Evolutionary conservation across 2,888 invertebrate genomes (phyloP), one percentile per base, ranked within the genome.

Genomic region (Atrina japonica): DNA sequence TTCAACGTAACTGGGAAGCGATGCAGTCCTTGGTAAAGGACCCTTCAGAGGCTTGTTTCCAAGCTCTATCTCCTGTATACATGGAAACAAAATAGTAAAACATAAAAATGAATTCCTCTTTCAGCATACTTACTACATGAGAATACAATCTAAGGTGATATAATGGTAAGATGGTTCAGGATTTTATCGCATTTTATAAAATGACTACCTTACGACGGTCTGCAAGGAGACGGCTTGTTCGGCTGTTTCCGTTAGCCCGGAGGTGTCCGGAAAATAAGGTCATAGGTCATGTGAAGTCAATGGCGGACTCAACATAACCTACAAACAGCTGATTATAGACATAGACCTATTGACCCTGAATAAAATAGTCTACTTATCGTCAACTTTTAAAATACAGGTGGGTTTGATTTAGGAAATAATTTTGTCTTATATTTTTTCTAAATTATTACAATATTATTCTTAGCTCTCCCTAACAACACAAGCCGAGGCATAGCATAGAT

Each of bases 151-250:
- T 27, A 66, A 64, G 45, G 65, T 56, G 41, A 29, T 53, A 58
- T 52, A 50, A 70, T 68, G 65, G 50, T 43, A 64, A 75, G 87
- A 88, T 88, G 87, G 79, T 59, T 45, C 69, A 59, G 73, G 86
- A 86, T 88, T 72, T 65, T 75, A 61, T 55, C 60, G 25, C 60
- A 61, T 74, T 70, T 64, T 71, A 77, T 80, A 84, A 85, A 82
- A 86, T 86, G 86, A 85, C 86, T 85, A 86, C 85, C 85, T 81
- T 82, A 77, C 79, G 71, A 69, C 79, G 83, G 80, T 85, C 86
- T 85, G 86, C 86, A 82, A 84, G 86, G 86, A 86, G 86, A 86
- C 84, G 83, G 80, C 79, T 77, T 66, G 60, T 80, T 86, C 86
- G 87, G 82, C 59, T 73, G 71, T 80, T 80, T 86, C 86, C 86